phyloP scores from a whole-genome alignment of 2,113 vertebrate species.

The Mesitornis unicolor region DNA sequence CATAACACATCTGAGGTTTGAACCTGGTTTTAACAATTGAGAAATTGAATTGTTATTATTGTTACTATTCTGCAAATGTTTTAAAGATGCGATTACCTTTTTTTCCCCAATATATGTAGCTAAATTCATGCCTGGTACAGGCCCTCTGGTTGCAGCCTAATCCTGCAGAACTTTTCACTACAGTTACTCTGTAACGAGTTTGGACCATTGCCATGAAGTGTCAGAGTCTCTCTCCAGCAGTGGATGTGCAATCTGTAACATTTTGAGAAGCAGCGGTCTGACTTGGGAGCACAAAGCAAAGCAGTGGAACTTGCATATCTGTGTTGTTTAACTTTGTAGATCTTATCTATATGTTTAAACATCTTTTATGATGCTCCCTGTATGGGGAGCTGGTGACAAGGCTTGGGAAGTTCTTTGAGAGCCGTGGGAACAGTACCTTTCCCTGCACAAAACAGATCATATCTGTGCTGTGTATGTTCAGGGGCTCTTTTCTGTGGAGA shows the following conservation, averaged over 20 bases:
- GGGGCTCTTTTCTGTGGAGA: conserved; percentile 31
- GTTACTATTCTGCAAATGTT: background rate
- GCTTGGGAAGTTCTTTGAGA: conserved; percentile 51
- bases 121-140: background rate
- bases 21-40: background rate
- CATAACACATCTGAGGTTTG: background rate
- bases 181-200: background rate
- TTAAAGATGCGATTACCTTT: background rate
- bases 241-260: fast-evolving
- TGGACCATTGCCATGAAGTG: background rate
- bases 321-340: background rate
- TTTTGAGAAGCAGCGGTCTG: background rate
- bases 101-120: background rate
- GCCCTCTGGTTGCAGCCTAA: background rate
- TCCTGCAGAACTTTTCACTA: background rate
- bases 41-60: background rate
- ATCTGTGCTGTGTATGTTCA: background rate
- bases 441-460: conserved; percentile 10
- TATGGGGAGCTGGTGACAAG: background rate
- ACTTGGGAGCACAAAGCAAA: background rate
- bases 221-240: background rate
- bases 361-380: background rate
- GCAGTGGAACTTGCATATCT: background rate
- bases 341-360: background rate
- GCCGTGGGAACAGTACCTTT: conserved; percentile 60